These are phyloP conservation scores for Cacoxenus indagator DNA, from an alignment of 2,888 invertebrate species.

Conservation along the genomic window DNA sequence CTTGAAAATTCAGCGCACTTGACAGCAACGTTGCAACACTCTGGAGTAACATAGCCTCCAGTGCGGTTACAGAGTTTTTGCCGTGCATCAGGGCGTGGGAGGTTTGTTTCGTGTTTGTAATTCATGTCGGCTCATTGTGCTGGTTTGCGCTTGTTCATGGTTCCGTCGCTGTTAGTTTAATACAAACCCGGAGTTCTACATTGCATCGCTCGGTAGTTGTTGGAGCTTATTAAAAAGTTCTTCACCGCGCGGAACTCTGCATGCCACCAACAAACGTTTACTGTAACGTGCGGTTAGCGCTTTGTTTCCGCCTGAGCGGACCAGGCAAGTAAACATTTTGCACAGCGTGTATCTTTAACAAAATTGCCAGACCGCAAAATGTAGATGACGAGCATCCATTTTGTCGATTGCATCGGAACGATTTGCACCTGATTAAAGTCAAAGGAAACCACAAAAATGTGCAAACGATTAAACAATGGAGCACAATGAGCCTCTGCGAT, in stretches of 20 bases:
- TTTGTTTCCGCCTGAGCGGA: constrained; percentile 53
- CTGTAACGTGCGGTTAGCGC: constrained; percentile 47
- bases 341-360: constrained; percentile 54
- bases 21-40: not conserved
- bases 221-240: no score
- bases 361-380: constrained; percentile 55
- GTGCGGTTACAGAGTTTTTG: no score
- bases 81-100: not conserved
- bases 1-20: not conserved
- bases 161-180: not conserved
- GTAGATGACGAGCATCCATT: constrained; percentile 33
- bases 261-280: no score
- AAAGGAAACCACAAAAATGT: constrained; percentile 40
- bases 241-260: no score
- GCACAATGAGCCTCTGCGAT: constrained; percentile 48
- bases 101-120: not conserved
- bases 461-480: constrained; percentile 41
- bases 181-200: no score
- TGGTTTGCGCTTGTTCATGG: not conserved
- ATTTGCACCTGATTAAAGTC: constrained; percentile 19
- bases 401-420: not conserved
- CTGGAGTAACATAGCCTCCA: constrained; percentile 12
- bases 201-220: no score
- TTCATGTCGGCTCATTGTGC: not conserved
- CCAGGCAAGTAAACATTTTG: constrained; percentile 35